Evolutionary conservation across 2,888 invertebrate species (phyloP), one percentile per base, ranked within the genome.

Genomic region (Theodoxus fluviatilis): DNA sequence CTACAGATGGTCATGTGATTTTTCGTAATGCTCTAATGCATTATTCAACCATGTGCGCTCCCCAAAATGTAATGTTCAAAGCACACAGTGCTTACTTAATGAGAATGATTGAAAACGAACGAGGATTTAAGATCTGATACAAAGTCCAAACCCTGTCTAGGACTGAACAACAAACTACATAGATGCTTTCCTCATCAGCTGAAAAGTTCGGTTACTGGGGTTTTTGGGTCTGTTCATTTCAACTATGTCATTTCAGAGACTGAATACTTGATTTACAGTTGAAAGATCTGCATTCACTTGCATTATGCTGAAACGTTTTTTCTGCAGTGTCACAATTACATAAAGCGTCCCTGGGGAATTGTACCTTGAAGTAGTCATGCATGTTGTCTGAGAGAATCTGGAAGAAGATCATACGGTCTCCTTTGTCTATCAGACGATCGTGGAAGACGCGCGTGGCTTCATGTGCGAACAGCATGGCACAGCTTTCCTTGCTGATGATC

Each of bases 371-470:
- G 73, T 84, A 84, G 67, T 86, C 85, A 73, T 83, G 83, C 2
- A 87, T 77, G 55, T 80, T 85, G 68, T 86, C 85, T 3, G 85
- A 75, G 33, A 87, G 79, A 70, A 82, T 82, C 69, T 80, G 77
- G 74, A 80, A 86, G 79, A 87, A 87, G 7, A 77, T 71, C 9
- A 67, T 67, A 63, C 84, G 74, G 72, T 87, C 87, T 37, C 78
- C 78, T 6, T 69, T 65, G 68, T 79, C 79, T 25, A 84, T 80
- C 31, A 87, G 82, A 25, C 87, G 76, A 69, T 87, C 87, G 68
- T 86, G 86, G 79, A 87, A 87, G 18, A 87, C 84, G 25, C 87
- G 73, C 0, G 85, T 85, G 18, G 83, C 84, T 71, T 87, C 87
- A 72, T 87, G 87, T 3, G 85, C 84, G 73, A 86, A 84, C 69